Base-by-base conservation (phyloP, 2,113 vertebrate species). In the Ammodramus savannarum region DNA sequence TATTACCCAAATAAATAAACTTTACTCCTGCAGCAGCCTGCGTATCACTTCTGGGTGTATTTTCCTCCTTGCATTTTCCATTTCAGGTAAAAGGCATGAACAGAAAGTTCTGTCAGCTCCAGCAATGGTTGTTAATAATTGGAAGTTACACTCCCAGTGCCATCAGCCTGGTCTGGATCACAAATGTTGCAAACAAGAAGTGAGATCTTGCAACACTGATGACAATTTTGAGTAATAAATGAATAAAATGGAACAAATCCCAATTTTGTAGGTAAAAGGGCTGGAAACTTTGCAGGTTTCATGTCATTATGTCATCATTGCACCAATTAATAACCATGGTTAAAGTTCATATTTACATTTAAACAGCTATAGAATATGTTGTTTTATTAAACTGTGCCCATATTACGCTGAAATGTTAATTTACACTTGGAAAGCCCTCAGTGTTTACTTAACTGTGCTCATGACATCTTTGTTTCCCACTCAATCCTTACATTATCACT, bases 271-370 rank as follows among this genome's bases (percentile, higher is more conserved):
- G 69, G 16, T 25, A 41, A 72, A 73, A 92, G 46, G 41, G 34
- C 27, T 91, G 86, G 83, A 85, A 92, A 68, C 41, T 68, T 39
- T 54, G 25, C 49, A 91, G 29, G 31, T 65, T 85, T 81, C 10
- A 5, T 67, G 69, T 94, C 57, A 34, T 75, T 81, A 87, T 49
- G 71, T 72, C 90, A 93, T 46, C 20, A 67, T 16, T 88, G 75
- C 72, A 49, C 16, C 90, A 80, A 93, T 87, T 95, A 95, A 96
- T 94, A 97, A 77, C 83, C 85, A 90, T 90, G 95, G 87, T 71
- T 96, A 85, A 93, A 78, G 41, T 84, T 90, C 44, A 11, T 80
- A 62, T 88, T 95, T 97, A 67, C 83, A 91, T 89, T 97, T 83
- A 52, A 95, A 96, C 90, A 91, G 51, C 86, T 68, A 86, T 0